These are phyloP conservation scores for Aegithalos caudatus DNA, from an alignment of 2,113 vertebrate genomes.

Conservation along the genomic window DNA sequence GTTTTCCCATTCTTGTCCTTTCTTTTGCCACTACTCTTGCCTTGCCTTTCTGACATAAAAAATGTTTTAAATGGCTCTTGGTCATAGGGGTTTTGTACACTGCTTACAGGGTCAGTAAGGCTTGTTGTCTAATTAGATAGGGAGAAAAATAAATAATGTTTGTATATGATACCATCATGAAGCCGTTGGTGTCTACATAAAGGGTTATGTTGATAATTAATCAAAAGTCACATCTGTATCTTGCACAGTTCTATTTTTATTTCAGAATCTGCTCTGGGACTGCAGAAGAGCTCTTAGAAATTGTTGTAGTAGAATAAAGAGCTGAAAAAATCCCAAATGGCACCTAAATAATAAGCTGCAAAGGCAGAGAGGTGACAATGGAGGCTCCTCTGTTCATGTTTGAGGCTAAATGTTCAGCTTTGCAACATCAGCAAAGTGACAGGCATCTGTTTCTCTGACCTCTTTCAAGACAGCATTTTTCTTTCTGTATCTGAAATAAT, in stretches of 20 bases:
- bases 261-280: neutral
- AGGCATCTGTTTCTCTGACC: slow-evolving; percentile 33
- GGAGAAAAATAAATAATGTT: neutral
- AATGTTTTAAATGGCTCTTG: neutral
- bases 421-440: neutral
- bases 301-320: neutral
- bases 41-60: neutral
- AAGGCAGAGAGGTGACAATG: neutral
- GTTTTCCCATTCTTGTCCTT: neutral
- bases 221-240: neutral
- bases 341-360: neutral
- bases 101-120: neutral
- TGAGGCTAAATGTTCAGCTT: slow-evolving; percentile 2
- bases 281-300: neutral
- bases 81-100: neutral
- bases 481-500: slow-evolving; percentile 56
- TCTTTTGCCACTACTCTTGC: neutral
- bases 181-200: neutral
- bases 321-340: neutral
- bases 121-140: neutral
- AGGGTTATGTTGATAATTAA: neutral
- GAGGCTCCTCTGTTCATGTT: neutral
- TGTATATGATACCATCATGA: neutral
- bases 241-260: neutral
- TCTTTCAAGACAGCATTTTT: slow-evolving; percentile 47